These are phyloP conservation scores for Prunella himalayana DNA, from an alignment of 2,113 vertebrate genomes.

Conservation along the genomic window DNA sequence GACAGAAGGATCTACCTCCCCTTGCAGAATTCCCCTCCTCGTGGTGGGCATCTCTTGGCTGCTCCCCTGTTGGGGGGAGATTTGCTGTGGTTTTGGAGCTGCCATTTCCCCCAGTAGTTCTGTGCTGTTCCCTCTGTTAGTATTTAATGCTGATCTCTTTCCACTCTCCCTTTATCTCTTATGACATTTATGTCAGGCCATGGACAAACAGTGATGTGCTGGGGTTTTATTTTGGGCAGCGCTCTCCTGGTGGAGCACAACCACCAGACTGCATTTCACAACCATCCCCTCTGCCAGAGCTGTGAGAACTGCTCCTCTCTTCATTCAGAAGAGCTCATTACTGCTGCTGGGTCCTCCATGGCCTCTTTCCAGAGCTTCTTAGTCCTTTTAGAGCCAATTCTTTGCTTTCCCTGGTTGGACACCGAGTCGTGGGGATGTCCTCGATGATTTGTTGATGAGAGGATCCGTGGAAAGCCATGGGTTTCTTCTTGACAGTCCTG, in stretches of 20 bases:
- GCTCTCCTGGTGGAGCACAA: background rate
- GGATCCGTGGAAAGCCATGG: background rate
- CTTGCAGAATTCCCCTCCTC: background rate
- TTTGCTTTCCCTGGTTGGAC: background rate
- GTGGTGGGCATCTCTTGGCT: background rate
- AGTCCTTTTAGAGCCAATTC: background rate
- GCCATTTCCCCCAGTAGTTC: background rate
- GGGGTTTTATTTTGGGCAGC: background rate
- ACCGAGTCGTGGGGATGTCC: background rate
- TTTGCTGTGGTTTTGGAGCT: background rate
- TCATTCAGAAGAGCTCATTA: background rate
- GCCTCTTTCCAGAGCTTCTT: background rate
- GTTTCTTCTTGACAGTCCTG: background rate
- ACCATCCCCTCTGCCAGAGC: background rate
- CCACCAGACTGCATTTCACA: background rate
- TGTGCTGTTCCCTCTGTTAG: background rate
- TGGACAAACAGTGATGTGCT: background rate
- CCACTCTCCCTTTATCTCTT: background rate
- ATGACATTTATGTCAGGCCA: background rate
- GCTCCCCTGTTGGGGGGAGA: background rate
- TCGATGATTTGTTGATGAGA: background rate
- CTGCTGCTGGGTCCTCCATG: background rate
- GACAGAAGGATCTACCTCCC: background rate
- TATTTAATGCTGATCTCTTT: background rate
- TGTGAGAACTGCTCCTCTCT: background rate